Base-by-base conservation (phyloP, 1,140 invertebrate species). In the Polypedilum pembai region DNA sequence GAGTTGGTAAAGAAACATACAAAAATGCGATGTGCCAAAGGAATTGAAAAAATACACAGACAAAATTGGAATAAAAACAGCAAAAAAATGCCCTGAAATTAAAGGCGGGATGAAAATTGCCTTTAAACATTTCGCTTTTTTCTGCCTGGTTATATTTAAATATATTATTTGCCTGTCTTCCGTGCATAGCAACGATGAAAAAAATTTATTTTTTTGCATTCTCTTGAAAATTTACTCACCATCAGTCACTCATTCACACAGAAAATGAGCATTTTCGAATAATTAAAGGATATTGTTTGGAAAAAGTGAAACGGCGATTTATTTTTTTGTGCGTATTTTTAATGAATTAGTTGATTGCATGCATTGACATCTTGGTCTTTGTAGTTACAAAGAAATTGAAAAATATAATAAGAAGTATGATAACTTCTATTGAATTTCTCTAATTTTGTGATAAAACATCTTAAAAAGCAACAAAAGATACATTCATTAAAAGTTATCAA, bases 91-190 rank as follows among this genome's bases (percentile, higher is more conserved):
- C 65, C 20, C 17, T 69, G 17, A 69, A 69, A 69, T 69, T 69
- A 69, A 69, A 69, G 65, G 65, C 65, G 17, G 65, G 20, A 69
- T 69, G 65, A 69, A 69, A 69, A 69, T 69, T 69, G 65, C 65
- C n/a, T 69, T 69, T 69, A 69, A 69, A 69, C 12, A 10, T 69
- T 56, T 56, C n/a, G 3, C 45, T 15, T 56, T 21, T 20, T 66
- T 69, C 18, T 69, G 65, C 65, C 65, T 69, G 17, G n/a, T 8
- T 21, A 69, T 21, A 8, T 17, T 56, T 17, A 17, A 12, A 56
- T 15, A 56, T 15, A 10, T 56, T 56, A n/a, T 8, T n/a, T 56
- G 45, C 45, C 45, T 56, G 45, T 56, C 45, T 56, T n/a, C n/a
- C 45, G 45, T 56, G 45, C 45, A 56, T 56, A 12, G 45, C 45